Conservation (phyloP, 2,797 vertebrate species). For the Acanthurus tractus region DNA sequence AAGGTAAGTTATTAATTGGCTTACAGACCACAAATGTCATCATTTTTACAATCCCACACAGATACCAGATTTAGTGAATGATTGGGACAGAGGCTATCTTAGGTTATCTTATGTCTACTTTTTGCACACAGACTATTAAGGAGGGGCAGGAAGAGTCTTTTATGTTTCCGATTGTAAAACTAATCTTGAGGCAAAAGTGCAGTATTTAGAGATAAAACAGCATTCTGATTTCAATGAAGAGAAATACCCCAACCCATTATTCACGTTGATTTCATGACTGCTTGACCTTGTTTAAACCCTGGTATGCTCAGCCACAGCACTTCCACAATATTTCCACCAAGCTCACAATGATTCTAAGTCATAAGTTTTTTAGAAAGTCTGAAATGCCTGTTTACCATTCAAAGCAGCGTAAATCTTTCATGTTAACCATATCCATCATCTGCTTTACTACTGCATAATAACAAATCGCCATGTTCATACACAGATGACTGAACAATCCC, state of each 20-base stretch:
- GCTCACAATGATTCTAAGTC: not conserved
- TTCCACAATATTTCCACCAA: not conserved
- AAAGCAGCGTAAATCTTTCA: no score
- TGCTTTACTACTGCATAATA: no score
- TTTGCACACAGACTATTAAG: not conserved
- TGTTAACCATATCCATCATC: no score
- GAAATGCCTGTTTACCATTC: not conserved
- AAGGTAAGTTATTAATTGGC: not conserved
- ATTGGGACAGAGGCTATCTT: not conserved
- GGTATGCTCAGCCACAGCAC: not conserved
- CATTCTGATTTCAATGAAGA: not conserved
- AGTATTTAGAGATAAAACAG: not conserved
- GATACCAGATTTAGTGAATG: not conserved
- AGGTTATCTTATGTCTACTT: not conserved
- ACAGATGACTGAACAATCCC: no score
- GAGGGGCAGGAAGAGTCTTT: not conserved
- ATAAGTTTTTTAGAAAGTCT: not conserved
- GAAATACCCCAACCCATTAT: not conserved
- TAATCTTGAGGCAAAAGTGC: not conserved
- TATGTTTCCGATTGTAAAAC: not conserved
- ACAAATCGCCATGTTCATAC: no score
- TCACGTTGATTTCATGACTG: slow-evolving; percentile 3
- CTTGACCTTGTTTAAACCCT: slow-evolving; percentile 2
- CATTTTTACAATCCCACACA: no score
- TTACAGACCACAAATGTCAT: no score